phyloP scores from a whole-genome alignment of 2,888 invertebrate genomes.

The Parelbella ahira region DNA sequence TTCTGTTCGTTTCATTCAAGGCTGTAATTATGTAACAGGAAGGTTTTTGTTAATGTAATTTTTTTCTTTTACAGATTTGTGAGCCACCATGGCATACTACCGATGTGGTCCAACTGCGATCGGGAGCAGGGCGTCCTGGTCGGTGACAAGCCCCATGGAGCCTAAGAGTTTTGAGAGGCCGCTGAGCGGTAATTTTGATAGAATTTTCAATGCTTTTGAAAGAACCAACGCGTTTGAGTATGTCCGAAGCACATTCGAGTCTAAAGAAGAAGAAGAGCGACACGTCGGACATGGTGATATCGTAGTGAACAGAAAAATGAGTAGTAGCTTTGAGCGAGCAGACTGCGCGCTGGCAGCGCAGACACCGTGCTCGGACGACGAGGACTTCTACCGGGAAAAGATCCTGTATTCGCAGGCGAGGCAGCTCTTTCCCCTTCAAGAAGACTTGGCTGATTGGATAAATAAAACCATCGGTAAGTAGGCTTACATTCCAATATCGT shows the following conservation, averaged over 20 bases:
- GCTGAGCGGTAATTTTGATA: conserved; percentile 70
- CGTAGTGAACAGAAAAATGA: conserved; percentile 68
- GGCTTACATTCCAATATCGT: no score
- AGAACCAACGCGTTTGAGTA: conserved; percentile 75
- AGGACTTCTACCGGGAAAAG: conserved; percentile 86
- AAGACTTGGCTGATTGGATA: conserved; percentile 94
- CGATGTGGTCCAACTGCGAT: conserved; percentile 71
- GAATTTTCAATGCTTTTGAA: conserved; percentile 76
- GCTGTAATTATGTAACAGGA: conserved; percentile 19
- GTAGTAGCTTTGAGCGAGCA: conserved; percentile 70
- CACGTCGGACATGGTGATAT: conserved; percentile 63
- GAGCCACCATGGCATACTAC: conserved; percentile 64
- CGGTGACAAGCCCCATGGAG: conserved; percentile 60
- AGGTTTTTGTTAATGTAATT: conserved; percentile 4
- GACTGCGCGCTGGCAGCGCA: conserved; percentile 76
- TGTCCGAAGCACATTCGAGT: conserved; percentile 50
- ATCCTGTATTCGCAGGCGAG: conserved; percentile 88
- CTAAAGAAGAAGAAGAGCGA: conserved; percentile 50
- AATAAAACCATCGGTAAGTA: conserved; percentile 90
- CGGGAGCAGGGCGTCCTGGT: conserved; percentile 77
- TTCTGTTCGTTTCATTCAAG: conserved; percentile 5
- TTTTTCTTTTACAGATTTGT: conserved; percentile 42
- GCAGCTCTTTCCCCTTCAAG: conserved; percentile 90
- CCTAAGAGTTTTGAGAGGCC: conserved; percentile 63
- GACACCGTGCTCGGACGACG: conserved; percentile 78